Conservation (phyloP, 2,113 vertebrate genomes). For the Leptodactylus fuscus region DNA sequence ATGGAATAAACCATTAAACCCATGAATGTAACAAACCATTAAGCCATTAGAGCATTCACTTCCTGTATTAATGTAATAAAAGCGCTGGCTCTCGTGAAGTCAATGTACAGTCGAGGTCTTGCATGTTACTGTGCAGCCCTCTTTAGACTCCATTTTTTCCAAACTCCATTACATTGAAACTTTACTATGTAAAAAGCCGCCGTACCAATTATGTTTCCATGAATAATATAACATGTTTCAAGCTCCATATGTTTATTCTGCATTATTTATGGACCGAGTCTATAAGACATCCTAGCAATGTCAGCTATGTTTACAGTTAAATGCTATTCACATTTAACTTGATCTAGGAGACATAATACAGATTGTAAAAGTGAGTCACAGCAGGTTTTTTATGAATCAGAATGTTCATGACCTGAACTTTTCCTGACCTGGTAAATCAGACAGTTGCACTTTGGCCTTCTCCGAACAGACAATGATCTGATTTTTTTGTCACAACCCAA, state of each 20-base stretch:
- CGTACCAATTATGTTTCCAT: background rate
- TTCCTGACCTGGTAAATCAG: conserved; percentile 23
- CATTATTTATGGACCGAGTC: conserved; percentile 30
- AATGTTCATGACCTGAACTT: conserved; percentile 37
- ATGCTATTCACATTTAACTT: background rate
- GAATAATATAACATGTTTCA: conserved; percentile 31
- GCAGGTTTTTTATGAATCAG: background rate
- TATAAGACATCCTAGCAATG: conserved; percentile 15
- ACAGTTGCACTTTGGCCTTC: conserved; percentile 40
- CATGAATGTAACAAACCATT: background rate
- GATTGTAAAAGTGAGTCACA: background rate
- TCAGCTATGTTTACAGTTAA: conserved; percentile 23
- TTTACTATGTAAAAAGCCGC: background rate
- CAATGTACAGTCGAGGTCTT: background rate
- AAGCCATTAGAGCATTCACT: background rate
- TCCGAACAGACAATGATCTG: conserved; percentile 10
- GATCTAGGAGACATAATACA: background rate
- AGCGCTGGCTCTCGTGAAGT: background rate
- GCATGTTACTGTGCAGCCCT: background rate
- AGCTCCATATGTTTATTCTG: conserved; percentile 35
- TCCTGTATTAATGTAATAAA: background rate
- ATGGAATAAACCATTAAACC: no score
- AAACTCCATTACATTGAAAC: background rate
- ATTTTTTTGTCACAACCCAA: background rate
- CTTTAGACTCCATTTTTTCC: background rate